phyloP scores from a whole-genome alignment of 2,888 invertebrate species.

The Leucania comma region DNA sequence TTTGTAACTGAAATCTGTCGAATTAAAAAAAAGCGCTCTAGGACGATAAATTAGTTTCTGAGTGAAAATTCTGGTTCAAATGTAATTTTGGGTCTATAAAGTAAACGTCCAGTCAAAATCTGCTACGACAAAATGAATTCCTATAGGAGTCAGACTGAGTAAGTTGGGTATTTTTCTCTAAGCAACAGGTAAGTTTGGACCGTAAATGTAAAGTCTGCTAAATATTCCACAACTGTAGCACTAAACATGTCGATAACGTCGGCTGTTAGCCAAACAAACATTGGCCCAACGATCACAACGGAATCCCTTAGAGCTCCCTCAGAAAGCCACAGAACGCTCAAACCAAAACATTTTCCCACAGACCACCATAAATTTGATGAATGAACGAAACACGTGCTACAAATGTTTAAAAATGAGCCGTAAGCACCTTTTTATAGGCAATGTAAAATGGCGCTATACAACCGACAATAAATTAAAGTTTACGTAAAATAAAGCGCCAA shows the following conservation, averaged over 20 bases:
- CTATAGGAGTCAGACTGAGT: background rate
- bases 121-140: background rate
- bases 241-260: constrained; percentile 65
- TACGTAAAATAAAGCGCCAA: constrained; percentile 90
- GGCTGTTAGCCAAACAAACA: constrained; percentile 68
- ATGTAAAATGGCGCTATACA: constrained; percentile 89
- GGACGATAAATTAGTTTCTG: constrained; percentile 22
- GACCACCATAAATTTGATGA: constrained; percentile 90
- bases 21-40: constrained; percentile 43
- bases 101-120: background rate
- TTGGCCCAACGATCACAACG: constrained; percentile 54
- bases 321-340: constrained; percentile 73
- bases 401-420: constrained; percentile 89
- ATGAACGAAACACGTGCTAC: constrained; percentile 90
- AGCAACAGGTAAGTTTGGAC: constrained; percentile 52
- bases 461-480: constrained; percentile 90
- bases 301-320: constrained; percentile 67
- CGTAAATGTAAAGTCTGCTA: constrained; percentile 21
- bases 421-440: constrained; percentile 90
- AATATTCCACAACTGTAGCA: constrained; percentile 40
- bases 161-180: constrained; percentile 9
- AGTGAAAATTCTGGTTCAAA: constrained; percentile 23
- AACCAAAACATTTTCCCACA: constrained; percentile 89
- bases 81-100: constrained; percentile 1
- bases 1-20: constrained; percentile 46